phyloP scores from a whole-genome alignment of 2,888 invertebrate species.

The Drosophila incognita region DNA sequence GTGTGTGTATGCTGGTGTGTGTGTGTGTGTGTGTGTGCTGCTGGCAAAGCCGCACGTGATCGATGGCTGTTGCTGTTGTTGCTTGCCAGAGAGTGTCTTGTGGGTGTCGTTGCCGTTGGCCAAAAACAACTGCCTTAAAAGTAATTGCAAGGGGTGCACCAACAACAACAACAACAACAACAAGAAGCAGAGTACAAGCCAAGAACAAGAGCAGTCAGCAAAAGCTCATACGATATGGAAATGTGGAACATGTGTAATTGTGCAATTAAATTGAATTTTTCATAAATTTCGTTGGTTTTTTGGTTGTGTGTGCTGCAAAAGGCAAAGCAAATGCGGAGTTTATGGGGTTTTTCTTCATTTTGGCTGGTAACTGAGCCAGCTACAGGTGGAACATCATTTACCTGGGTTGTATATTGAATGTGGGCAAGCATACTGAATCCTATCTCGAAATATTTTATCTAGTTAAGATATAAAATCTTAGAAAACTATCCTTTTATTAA shows the following conservation, averaged over 20 bases:
- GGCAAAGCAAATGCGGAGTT: slow-evolving; percentile 45
- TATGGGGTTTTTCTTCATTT: slow-evolving; percentile 24
- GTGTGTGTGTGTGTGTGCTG: slow-evolving; percentile 36
- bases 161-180: slow-evolving; percentile 35
- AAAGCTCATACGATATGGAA: slow-evolving; percentile 56
- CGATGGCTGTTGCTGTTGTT: slow-evolving; percentile 64
- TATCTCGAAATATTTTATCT: background rate
- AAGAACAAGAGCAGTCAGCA: slow-evolving; percentile 17
- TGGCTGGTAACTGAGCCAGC: slow-evolving; percentile 32
- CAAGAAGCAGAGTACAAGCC: slow-evolving; percentile 33
- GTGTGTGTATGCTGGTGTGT: slow-evolving; percentile 15
- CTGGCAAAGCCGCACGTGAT: slow-evolving; percentile 77
- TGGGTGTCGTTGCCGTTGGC: slow-evolving; percentile 67
- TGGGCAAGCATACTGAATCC: background rate
- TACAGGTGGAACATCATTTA: slow-evolving; percentile 59
- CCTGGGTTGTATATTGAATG: background rate
- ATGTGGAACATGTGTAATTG: slow-evolving; percentile 82
- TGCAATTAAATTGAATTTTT: slow-evolving; percentile 85
- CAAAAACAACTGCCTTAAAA: slow-evolving; percentile 73
- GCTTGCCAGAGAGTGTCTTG: slow-evolving; percentile 49
- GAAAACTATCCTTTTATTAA: background rate
- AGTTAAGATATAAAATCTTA: background rate
- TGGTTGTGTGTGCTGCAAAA: slow-evolving; percentile 35
- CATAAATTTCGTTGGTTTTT: slow-evolving; percentile 72
- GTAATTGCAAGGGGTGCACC: slow-evolving; percentile 79